Evolutionary conservation across 2,113 vertebrate genomes (phyloP).

Genomic region (Erythrocebus patas): DNA sequence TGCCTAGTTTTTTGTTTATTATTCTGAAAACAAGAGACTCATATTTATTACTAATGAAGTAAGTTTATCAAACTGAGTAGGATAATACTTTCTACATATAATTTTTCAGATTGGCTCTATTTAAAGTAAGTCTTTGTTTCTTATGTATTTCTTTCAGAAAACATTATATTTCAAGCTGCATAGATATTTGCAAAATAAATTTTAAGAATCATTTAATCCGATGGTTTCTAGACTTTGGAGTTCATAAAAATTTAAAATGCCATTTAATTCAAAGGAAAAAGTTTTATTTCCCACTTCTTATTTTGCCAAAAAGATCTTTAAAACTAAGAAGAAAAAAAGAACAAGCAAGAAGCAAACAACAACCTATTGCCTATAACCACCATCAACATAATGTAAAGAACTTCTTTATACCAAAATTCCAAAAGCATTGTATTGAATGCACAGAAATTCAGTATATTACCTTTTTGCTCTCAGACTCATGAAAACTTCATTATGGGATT

Average conservation of each 20-base stretch:
- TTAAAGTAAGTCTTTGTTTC: constrained; percentile 2
- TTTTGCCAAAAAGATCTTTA: not conserved
- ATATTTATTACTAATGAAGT: not conserved
- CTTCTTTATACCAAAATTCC: not conserved
- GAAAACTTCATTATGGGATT: not conserved
- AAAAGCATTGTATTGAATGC: not conserved
- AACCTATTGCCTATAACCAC: not conserved
- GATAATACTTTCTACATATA: not conserved
- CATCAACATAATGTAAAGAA: not conserved
- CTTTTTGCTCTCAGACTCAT: not conserved
- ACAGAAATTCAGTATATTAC: not conserved
- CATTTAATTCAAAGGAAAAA: constrained; percentile 4
- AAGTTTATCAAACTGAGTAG: not conserved
- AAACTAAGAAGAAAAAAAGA: not conserved
- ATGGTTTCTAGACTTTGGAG: not conserved
- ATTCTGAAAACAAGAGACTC: not conserved
- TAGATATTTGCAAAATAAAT: not conserved
- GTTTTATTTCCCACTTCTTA: not conserved
- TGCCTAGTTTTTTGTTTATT: not conserved
- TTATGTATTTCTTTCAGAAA: not conserved
- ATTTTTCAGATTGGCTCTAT: not conserved
- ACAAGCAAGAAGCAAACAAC: not conserved
- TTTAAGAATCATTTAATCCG: not conserved
- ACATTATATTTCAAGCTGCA: not conserved
- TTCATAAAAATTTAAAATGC: not conserved